Evolutionary conservation across 2,113 vertebrate species (phyloP), one percentile per base, ranked within the genome.

Genomic region (Taxidea taxus): DNA sequence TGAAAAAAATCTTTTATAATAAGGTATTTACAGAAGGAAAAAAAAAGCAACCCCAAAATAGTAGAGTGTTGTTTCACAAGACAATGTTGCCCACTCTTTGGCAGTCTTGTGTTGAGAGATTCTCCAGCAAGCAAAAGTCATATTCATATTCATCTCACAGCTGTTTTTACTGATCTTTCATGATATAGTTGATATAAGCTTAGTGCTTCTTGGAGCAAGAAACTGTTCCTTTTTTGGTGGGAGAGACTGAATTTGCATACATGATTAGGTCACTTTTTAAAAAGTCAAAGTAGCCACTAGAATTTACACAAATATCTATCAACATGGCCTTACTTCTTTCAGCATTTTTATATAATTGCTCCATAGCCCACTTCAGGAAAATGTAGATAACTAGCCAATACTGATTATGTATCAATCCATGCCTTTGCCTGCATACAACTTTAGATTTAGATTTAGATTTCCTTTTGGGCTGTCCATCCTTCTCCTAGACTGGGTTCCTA

Each of bases 261-360:
- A 68, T 42, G 47, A 82, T 77, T 70, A 77, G 12, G 13, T 47
- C 27, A 80, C 20, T 70, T 91, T 83, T 42, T 58, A 56, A 84
- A n/a, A 95, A 98, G 39, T 94, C 14, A 87, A 70, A 86, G 42
- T n/a, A 94, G 25, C 29, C 5, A 37, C 66, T 11, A 80, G 62
- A 92, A 88, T 70, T 81, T 80, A 84, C 81, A 66, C 81, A 90
- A 81, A 87, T 51, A 88, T 27, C 11, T 42, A 74, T 47, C 47
- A 16, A 51, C 25, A 80, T 39, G 25, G 9, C 54, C 68, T 92
- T 87, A 47, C 34, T 78, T 87, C 12, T 81, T 58, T 84, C 20
- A 8, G 39, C 25, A 18, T 56, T 97, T 93, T 93, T 44, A 37
- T 37, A 13, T 7, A 42, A 18, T 51, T 58, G 9, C 14, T 92